Evolutionary conservation across 2,797 vertebrate species (phyloP), one percentile per base, ranked within the genome.

Genomic region (Erithacus rubecula): DNA sequence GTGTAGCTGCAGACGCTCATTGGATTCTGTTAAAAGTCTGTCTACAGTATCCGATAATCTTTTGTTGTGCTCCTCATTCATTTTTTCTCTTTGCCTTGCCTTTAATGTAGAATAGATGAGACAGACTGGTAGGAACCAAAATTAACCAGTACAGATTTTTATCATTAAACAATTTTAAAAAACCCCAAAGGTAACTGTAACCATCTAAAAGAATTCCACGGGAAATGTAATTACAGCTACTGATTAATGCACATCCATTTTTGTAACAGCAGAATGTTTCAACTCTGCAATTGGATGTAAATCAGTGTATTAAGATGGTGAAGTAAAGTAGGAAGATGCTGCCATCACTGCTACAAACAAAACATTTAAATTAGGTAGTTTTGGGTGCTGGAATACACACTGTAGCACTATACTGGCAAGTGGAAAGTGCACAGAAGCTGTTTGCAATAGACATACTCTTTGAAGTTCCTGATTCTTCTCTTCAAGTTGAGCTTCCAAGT

Each of bases 31-130:
- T 93, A 99, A 97, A 91, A 99, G 99, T 94, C 99, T 97, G 96
- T 99, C 99, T 95, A 99, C 99, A 0, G 99, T 99, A 97, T 99
- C 99, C 0, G 99, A 99, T 34, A 99, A 97, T 9, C 99, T 98
- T 97, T 99, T 99, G 96, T 99, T 99, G 98, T 99, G 99, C 71
- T 99, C 99, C 91, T 99, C 99, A 56, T 99, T 99, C 99, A 99
- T 99, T 98, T 99, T 99, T 96, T 99, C 99, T 96, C 99, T 98
- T 98, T 99, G 99, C 27, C 99, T 98, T 88, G 99, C 99, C 99
- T 99, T 97, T 44, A 68, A 76, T 20, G 52, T 34, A 84, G 84
- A 83, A 94, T 5, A 94, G 91, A 93, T 41, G 11, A 84, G 49
- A 96, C 10, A 91, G 22, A 70, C 85, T 51, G n/a, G 17, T 51